These are phyloP conservation scores for Linyphia triangularis DNA, from an alignment of 2,888 invertebrate genomes.

Conservation along the genomic window DNA sequence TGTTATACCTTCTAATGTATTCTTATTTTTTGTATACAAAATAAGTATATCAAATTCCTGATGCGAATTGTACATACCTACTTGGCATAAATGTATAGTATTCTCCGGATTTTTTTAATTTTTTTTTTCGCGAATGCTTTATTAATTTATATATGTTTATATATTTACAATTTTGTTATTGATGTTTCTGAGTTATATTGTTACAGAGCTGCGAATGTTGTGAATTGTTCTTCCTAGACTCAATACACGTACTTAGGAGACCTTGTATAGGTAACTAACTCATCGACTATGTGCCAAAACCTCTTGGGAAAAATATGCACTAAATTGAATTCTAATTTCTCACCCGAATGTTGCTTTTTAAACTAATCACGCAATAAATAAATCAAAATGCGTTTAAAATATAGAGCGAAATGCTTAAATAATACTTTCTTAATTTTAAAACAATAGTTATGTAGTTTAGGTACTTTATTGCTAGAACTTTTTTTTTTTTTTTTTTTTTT, in stretches of 20 bases:
- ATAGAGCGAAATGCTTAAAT: too few species aligned
- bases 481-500: too few species aligned
- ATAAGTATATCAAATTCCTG: constrained; percentile 47
- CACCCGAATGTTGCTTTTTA: neutral
- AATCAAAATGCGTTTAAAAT: too few species aligned
- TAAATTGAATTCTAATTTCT: neutral
- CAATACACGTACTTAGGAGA: constrained; percentile 8
- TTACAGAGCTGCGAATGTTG: constrained; percentile 31
- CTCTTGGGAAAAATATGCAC: neutral
- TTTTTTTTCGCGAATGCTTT: constrained; percentile 13
- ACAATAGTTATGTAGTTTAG: too few species aligned
- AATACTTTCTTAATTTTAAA: too few species aligned
- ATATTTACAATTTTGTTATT: constrained; percentile 43
- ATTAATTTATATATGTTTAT: constrained; percentile 16
- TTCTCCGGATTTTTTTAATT: constrained; percentile 36
- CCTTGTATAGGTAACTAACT: constrained; percentile 10
- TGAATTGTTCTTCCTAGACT: constrained; percentile 6
- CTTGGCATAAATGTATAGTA: constrained; percentile 51
- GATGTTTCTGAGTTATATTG: constrained; percentile 41
- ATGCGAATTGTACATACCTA: constrained; percentile 66
- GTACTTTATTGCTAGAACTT: too few species aligned
- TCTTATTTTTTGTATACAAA: constrained; percentile 44
- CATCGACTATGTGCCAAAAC: constrained; percentile 44
- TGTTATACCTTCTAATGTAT: constrained; percentile 44
- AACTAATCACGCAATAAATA: neutral